Base-by-base conservation (phyloP, 2,113 vertebrate genomes). In the Bufo gargarizans region DNA sequence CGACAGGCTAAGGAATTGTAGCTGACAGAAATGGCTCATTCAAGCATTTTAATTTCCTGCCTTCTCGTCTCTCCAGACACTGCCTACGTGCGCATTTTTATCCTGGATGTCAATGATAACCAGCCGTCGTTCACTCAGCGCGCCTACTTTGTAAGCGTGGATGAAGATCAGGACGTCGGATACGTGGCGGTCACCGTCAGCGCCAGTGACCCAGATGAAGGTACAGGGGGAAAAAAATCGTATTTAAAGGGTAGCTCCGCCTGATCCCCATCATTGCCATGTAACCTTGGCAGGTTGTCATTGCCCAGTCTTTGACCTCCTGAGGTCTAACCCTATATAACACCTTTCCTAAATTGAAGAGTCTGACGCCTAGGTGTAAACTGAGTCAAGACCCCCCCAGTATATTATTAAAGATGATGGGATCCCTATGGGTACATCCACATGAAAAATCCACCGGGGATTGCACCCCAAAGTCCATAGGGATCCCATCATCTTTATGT, bases 101-200 rank as follows among this genome's bases (percentile, higher is more conserved):
- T 98, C 95, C 97, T 94, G 0, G 97, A 97, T 4, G 94, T 97
- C 89, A 97, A 97, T 61, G 97, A 97, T 92, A 98, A 98, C 96
- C 96, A 96, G 92, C 96, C 96, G 0, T 84, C 93, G 14, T 98
- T 97, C 74, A 91, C 94, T 20, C 96, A 94, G 86, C 86, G 91
- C 0, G 90, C 94, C 74, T 97, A 97, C 80, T 94, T 97, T 91
- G 95, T 96, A 1, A 95, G 92, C 55, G 95, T 96, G 88, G 95
- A 94, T 17, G 97, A 98, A 91, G 96, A 97, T 65, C 96, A 95
- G 47, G 96, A 97, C 0, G 94, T 97, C 3, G 96, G 95, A 86
- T 96, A 93, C 0, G 93, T 94, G 84, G 77, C 97, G 83, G 90
- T 96, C 78, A 96, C 95, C 7, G 95, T 97, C 92, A 96, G 93